Evolutionary conservation across 2,888 invertebrate genomes (phyloP).

Genomic region (Lutraria lutraria): DNA sequence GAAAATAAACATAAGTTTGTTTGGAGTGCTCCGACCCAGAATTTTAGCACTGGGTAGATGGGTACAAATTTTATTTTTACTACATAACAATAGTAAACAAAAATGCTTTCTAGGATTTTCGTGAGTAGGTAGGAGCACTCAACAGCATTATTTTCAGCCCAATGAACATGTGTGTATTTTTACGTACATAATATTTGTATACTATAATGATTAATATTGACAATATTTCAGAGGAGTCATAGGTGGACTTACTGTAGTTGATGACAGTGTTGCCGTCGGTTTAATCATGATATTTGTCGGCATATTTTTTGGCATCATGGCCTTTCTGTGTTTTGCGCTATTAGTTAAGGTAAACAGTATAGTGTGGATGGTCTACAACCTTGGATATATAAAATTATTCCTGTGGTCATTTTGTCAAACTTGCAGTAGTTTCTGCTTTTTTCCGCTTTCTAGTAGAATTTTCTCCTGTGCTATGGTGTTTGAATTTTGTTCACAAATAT

Average conservation of each 20-base stretch:
- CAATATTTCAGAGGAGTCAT: conserved; percentile 91
- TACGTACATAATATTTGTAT: neutral
- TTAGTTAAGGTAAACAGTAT: conserved; percentile 92
- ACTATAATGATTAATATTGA: neutral
- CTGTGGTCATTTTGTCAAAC: neutral
- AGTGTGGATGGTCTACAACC: neutral
- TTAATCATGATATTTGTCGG: conserved; percentile 93
- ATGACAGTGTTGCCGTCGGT: conserved; percentile 90
- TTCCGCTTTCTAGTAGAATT: neutral
- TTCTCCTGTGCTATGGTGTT: neutral
- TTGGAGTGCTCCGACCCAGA: too few species aligned
- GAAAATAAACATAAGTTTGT: too few species aligned
- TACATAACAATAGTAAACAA: too few species aligned
- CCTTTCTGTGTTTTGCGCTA: conserved; percentile 89
- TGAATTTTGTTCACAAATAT: neutral
- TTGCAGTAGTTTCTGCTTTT: conserved; percentile 13
- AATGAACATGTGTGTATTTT: neutral
- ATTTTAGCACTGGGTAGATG: too few species aligned
- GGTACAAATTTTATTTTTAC: too few species aligned
- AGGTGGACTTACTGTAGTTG: conserved; percentile 90
- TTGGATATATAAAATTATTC: neutral
- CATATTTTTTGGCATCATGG: conserved; percentile 82
- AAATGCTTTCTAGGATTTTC: too few species aligned
- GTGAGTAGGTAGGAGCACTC: too few species aligned
- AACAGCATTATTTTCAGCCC: too few species aligned